These are phyloP conservation scores for Crocodylus rhombifer DNA, from an alignment of 2,797 vertebrate species.

Conservation along the genomic window DNA sequence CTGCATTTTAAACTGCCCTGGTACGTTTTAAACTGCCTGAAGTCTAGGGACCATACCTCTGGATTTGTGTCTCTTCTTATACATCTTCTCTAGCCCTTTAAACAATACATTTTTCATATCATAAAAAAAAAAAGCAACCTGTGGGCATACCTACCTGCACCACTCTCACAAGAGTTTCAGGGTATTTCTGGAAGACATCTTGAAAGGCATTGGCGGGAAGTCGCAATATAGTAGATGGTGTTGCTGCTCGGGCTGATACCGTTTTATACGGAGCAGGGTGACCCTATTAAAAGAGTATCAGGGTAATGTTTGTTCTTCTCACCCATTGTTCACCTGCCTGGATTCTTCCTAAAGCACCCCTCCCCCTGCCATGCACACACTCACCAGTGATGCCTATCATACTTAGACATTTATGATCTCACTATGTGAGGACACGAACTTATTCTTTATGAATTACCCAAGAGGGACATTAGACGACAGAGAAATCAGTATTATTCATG, in stretches of 20 bases:
- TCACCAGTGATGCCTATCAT: fast-evolving
- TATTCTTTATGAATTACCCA: fast-evolving
- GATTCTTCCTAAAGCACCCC: fast-evolving
- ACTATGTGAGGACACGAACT: background rate
- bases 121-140: background rate
- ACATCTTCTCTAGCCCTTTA: background rate
- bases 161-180: slow-evolving; percentile 92
- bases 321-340: background rate
- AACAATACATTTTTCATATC: background rate
- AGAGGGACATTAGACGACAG: background rate
- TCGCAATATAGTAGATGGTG: slow-evolving; percentile 86
- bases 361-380: background rate
- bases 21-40: no score
- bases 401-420: background rate
- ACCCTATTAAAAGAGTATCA: slow-evolving; percentile 80
- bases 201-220: slow-evolving; percentile 92
- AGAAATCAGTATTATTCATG: background rate
- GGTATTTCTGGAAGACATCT: slow-evolving; percentile 93
- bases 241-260: slow-evolving; percentile 90
- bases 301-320: background rate
- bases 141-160: slow-evolving; percentile 86
- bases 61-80: no score
- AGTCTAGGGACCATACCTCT: no score
- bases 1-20: no score
- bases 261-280: slow-evolving; percentile 93